Percentiles rank a stretch among this genome's conserved stretches.
These are phyloP conservation scores for Rhagologus leucostigma DNA, from an alignment of 2,113 vertebrate genomes.

Conservation along the genomic window DNA sequence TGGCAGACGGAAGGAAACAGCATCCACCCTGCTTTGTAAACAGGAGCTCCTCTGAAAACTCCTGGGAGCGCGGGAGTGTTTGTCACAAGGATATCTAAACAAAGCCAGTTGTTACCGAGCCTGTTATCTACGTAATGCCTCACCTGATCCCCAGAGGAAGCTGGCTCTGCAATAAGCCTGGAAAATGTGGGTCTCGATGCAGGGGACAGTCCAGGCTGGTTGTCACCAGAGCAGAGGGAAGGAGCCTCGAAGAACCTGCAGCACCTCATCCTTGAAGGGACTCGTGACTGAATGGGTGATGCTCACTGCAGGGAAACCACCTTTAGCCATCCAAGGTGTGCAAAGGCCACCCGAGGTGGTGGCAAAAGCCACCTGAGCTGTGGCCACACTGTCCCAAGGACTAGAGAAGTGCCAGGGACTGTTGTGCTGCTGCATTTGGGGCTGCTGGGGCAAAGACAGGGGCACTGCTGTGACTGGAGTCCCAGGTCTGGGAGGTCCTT, in stretches of 20 bases:
- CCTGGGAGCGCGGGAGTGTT: background rate
- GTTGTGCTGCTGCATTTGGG: accelerated
- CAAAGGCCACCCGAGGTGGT: background rate
- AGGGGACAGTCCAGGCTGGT: background rate
- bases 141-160: background rate
- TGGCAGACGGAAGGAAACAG: background rate
- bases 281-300: accelerated
- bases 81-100: background rate
- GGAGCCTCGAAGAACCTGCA: background rate
- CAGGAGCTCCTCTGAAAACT: background rate
- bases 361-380: background rate
- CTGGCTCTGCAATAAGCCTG: background rate
- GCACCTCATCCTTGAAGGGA: background rate
- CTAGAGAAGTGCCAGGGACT: accelerated
- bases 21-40: background rate
- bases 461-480: background rate
- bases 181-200: background rate
- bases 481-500: background rate
- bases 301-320: background rate
- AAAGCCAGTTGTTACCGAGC: background rate
- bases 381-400: background rate
- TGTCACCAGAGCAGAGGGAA: background rate
- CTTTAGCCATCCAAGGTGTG: background rate
- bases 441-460: background rate
- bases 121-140: background rate